Conservation (phyloP, 2,113 vertebrate genomes). For the Psophia crepitans region DNA sequence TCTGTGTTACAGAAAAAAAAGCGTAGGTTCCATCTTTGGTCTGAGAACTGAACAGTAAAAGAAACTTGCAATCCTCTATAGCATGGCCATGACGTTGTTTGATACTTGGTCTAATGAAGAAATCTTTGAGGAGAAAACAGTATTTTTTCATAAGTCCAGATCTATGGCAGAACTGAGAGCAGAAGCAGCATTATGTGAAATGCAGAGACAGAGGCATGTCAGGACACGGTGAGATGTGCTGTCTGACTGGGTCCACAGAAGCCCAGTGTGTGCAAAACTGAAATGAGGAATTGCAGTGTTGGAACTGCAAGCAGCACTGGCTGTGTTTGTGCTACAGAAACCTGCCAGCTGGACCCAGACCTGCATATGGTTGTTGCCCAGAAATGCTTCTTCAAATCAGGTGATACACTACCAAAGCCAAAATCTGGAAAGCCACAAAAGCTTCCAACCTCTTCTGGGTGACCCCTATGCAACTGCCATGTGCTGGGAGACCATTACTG, state of each 20-base stretch:
- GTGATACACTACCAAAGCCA: neutral
- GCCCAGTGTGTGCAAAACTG: neutral
- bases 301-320: neutral
- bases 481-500: neutral
- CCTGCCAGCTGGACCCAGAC: neutral
- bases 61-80: neutral
- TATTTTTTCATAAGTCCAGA: neutral
- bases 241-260: neutral
- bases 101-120: slow-evolving; percentile 15
- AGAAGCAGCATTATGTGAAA: neutral
- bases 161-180: neutral
- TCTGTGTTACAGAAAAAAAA: neutral
- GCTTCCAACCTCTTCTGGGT: neutral
- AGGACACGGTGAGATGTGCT: neutral
- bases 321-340: neutral
- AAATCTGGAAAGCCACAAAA: neutral
- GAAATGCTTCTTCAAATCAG: neutral
- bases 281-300: neutral
- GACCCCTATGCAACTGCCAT: too few relatives aligned
- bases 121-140: neutral
- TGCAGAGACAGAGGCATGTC: neutral
- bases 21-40: neutral
- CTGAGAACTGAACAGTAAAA: neutral
- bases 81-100: neutral
- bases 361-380: neutral